These are phyloP conservation scores for Habroteleia sp. DNA, from an alignment of 2,888 invertebrate genomes.

Conservation along the genomic window DNA sequence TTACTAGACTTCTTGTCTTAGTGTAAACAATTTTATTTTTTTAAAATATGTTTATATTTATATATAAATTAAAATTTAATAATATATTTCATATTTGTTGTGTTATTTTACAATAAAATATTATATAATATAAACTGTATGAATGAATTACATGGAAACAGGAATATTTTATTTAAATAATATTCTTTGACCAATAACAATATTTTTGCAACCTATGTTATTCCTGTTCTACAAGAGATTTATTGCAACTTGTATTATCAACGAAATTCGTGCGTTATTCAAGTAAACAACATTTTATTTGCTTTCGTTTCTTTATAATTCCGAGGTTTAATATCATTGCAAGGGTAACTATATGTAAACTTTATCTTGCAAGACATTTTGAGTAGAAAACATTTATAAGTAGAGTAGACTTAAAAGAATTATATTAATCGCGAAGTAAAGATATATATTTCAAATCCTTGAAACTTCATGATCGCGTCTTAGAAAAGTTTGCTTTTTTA, in stretches of 20 bases:
- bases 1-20: too few relatives aligned
- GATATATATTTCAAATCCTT: slow-evolving; percentile 19
- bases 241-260: slow-evolving; percentile 31
- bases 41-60: too few relatives aligned
- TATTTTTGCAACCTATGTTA: too few relatives aligned
- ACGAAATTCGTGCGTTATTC: slow-evolving; percentile 21
- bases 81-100: too few relatives aligned
- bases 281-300: slow-evolving; percentile 37
- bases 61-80: too few relatives aligned
- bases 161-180: too few relatives aligned
- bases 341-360: slow-evolving; percentile 29
- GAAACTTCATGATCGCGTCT: slow-evolving; percentile 26
- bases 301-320: slow-evolving; percentile 22
- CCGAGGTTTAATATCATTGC: slow-evolving; percentile 19
- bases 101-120: too few relatives aligned
- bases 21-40: too few relatives aligned
- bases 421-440: slow-evolving; percentile 16
- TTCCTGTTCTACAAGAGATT: too few relatives aligned
- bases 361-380: slow-evolving; percentile 33
- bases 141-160: too few relatives aligned
- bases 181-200: too few relatives aligned
- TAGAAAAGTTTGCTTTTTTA: slow-evolving; percentile 8
- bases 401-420: slow-evolving; percentile 31
- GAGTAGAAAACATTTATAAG: slow-evolving; percentile 23
- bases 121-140: too few relatives aligned